Evolutionary conservation across 2,113 vertebrate species (phyloP).

Genomic region (Hippotragus niger): DNA sequence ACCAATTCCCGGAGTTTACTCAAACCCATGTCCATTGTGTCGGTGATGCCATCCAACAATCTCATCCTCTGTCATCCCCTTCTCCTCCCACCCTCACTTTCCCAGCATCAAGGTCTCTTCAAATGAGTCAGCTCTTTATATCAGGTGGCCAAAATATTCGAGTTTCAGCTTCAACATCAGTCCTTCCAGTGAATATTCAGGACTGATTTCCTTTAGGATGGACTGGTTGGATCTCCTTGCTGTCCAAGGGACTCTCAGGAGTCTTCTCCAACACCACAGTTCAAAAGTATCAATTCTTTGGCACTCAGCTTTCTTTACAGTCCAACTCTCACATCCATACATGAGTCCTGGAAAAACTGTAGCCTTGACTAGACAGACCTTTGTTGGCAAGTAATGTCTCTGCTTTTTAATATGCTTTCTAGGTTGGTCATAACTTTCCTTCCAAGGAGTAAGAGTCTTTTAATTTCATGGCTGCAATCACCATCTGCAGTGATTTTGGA

Average conservation of each 20-base stretch:
- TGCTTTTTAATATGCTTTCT: background rate
- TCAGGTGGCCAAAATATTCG: background rate
- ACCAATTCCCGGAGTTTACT: fast-evolving
- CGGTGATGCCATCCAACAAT: background rate
- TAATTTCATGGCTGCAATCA: background rate
- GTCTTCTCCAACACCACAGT: background rate
- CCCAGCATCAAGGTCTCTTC: background rate
- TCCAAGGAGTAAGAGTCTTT: background rate
- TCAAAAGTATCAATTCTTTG: background rate
- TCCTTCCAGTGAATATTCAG: background rate
- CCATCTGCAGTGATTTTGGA: background rate
- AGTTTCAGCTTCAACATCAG: background rate
- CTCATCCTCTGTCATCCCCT: background rate
- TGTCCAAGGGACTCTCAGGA: background rate
- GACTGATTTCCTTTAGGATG: background rate
- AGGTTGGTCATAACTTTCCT: background rate
- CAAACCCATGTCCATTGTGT: background rate
- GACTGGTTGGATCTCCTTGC: background rate
- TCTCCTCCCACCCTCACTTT: background rate
- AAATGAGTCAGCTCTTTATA: background rate
- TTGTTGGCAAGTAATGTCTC: background rate
- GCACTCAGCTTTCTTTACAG: background rate
- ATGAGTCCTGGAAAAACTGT: background rate
- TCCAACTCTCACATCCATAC: background rate
- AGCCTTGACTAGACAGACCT: background rate